Conservation (phyloP, 1,140 invertebrate genomes). For the Aphis gossypii region DNA sequence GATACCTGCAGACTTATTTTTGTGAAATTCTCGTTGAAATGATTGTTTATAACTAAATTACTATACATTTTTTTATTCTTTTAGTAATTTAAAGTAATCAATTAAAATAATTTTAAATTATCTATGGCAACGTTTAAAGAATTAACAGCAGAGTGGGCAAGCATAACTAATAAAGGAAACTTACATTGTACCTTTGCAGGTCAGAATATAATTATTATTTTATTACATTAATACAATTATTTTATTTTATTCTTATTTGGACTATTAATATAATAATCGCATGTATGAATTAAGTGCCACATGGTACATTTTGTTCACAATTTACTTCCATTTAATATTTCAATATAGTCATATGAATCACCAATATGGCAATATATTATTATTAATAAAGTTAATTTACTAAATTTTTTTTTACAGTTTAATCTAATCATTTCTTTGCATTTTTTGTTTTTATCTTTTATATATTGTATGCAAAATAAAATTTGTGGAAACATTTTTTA, state of each 20-base stretch:
- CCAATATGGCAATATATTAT: neutral
- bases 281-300: neutral
- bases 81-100: neutral
- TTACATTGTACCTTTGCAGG: neutral
- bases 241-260: neutral
- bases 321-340: neutral
- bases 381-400: neutral
- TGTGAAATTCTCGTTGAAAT: neutral
- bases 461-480: neutral
- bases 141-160: slow-evolving; percentile 16
- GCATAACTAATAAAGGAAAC: neutral
- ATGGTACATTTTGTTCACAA: neutral
- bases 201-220: neutral
- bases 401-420: neutral
- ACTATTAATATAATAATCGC: neutral
- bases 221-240: neutral
- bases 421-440: neutral
- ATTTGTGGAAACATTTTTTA: neutral
- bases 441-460: neutral
- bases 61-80: neutral
- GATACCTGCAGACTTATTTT: neutral
- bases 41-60: neutral
- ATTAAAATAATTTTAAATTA: neutral
- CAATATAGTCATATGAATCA: neutral
- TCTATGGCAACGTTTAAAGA: slow-evolving; percentile 41